Percentiles rank a stretch among this genome's conserved stretches.
phyloP scores from a whole-genome alignment of 2,113 vertebrate species.

The Turdus rufiventris region DNA sequence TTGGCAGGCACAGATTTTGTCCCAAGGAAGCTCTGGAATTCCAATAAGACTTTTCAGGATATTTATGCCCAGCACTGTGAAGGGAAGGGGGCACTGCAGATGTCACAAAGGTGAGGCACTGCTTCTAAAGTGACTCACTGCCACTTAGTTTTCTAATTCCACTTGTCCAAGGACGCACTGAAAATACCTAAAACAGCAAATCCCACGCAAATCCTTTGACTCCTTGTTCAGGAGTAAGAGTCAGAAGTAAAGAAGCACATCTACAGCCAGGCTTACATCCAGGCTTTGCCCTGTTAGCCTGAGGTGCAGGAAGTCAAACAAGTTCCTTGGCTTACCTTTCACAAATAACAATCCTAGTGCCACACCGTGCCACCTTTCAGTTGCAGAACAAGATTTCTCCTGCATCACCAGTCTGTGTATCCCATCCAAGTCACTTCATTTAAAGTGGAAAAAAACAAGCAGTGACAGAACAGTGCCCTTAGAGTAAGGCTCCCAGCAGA shows the following conservation, averaged over 20 bases:
- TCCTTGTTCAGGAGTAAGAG: background rate
- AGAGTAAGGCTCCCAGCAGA: constrained; percentile 42
- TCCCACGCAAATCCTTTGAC: background rate
- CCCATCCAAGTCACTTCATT: constrained; percentile 21
- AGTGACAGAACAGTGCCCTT: constrained; percentile 43
- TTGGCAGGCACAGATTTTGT: rapidly evolving
- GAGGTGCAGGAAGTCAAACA: background rate
- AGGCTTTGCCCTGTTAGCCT: background rate
- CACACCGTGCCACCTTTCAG: background rate
- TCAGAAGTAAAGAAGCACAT: background rate
- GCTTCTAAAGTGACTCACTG: background rate
- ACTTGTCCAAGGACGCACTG: background rate
- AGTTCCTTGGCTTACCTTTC: background rate
- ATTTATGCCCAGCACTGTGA: background rate
- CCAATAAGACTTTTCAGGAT: background rate
- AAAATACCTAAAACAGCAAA: background rate
- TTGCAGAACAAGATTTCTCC: background rate
- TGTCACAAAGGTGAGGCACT: background rate
- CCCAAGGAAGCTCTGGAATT: background rate
- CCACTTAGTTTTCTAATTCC: background rate
- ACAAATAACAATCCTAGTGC: background rate
- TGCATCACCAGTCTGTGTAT: background rate
- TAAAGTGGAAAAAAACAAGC: constrained; percentile 15
- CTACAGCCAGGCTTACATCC: background rate
- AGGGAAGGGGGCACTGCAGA: background rate